phyloP scores from a whole-genome alignment of 1,140 invertebrate species.

The Drosophila lowei region DNA sequence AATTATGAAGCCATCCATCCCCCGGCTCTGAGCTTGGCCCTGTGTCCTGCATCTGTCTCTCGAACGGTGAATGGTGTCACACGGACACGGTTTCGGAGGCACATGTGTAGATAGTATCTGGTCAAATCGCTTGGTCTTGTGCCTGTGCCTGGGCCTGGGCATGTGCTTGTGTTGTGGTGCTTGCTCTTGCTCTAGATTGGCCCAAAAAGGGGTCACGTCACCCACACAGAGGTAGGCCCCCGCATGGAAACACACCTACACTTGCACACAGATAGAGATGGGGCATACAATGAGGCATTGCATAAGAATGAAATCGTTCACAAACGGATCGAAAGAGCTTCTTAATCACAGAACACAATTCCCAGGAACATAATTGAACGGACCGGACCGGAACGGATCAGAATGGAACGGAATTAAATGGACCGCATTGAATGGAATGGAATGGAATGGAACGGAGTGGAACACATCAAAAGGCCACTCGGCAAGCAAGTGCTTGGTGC shows the following conservation, averaged over 20 bases:
- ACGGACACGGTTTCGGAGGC: not conserved
- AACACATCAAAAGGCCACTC: constrained; percentile 46
- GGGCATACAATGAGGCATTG: not conserved
- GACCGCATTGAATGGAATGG: too few relatives aligned
- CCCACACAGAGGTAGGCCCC: not conserved
- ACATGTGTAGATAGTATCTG: constrained; percentile 8
- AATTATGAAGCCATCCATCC: not conserved
- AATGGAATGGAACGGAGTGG: not conserved
- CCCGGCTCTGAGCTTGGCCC: not conserved
- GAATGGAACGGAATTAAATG: too few relatives aligned
- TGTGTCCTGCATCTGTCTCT: too few relatives aligned
- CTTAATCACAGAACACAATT: too few relatives aligned
- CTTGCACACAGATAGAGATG: not conserved
- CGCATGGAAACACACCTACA: not conserved
- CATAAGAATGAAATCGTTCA: not conserved
- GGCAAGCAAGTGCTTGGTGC: constrained; percentile 26
- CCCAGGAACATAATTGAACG: too few relatives aligned
- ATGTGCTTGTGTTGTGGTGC: too few relatives aligned
- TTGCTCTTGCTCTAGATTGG: constrained; percentile 13
- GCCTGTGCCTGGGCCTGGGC: too few relatives aligned
- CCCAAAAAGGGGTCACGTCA: not conserved
- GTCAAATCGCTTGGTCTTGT: not conserved
- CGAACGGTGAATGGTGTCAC: too few relatives aligned
- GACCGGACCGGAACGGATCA: too few relatives aligned
- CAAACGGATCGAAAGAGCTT: not conserved